Conservation (phyloP, 2,113 vertebrate genomes). For the Lethenteron camtschaticum region DNA sequence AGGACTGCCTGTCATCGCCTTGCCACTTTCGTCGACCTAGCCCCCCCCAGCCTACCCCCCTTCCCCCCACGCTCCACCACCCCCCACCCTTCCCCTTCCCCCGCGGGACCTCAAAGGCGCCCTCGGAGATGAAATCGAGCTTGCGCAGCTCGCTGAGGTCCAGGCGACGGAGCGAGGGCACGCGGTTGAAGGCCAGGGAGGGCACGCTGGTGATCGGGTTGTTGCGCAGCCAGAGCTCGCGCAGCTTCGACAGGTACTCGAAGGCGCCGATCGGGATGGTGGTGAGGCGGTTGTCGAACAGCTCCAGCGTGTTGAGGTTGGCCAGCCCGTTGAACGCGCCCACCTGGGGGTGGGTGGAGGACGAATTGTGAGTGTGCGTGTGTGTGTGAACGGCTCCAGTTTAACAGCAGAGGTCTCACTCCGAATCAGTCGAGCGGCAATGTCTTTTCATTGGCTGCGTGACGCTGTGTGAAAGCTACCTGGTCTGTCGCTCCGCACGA, state of each 20-base stretch:
- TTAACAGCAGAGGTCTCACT: no score
- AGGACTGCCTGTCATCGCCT: no score
- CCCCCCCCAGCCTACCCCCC: no score
- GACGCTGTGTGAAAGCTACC: no score
- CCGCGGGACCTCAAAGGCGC: conserved; percentile 43
- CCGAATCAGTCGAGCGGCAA: no score
- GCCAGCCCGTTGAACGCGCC: conserved; percentile 85
- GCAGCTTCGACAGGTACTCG: conserved; percentile 83
- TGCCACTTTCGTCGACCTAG: no score
- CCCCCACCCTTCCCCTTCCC: no score
- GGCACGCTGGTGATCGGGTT: conserved; percentile 93
- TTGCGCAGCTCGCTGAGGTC: conserved; percentile 85
- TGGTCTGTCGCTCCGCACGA: no score
- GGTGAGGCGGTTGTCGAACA: conserved; percentile 81
- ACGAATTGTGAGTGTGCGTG: no score
- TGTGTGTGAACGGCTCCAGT: no score
- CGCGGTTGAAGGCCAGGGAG: conserved; percentile 74
- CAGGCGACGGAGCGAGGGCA: conserved; percentile 59
- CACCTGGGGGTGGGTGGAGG: conserved; percentile 21
- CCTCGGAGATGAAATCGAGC: conserved; percentile 79
- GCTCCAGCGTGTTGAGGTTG: conserved; percentile 88
- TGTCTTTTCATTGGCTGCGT: no score
- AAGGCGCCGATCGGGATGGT: conserved; percentile 76
- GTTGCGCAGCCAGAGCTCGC: conserved; percentile 72
- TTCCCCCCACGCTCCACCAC: no score